Conservation (phyloP, 1,140 invertebrate genomes). For the Sesamia nonagrioides region DNA sequence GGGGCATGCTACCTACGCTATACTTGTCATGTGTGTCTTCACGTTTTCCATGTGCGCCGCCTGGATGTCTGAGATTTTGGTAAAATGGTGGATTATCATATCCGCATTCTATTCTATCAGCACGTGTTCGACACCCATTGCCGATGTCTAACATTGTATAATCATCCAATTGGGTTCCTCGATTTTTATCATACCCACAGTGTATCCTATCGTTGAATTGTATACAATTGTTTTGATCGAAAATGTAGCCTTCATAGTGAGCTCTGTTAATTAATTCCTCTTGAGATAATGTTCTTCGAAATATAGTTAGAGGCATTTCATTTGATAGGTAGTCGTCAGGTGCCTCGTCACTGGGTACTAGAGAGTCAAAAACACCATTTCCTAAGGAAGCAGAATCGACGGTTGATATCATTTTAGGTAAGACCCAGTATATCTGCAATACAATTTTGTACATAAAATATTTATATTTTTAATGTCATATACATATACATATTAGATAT, state of each 20-base stretch:
- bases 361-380: background rate
- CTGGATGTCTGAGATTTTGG: background rate
- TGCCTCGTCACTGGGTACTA: background rate
- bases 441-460: background rate
- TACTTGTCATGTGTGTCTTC: background rate
- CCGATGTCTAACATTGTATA: constrained; percentile 56
- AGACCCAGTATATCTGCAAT: constrained; percentile 12
- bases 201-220: constrained; percentile 65
- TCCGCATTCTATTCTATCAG: constrained; percentile 77
- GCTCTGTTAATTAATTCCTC: constrained; percentile 12
- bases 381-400: background rate
- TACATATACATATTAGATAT: too few relatives aligned
- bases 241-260: constrained; percentile 66
- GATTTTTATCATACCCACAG: constrained; percentile 78
- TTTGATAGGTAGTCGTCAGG: constrained; percentile 3
- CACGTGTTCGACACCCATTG: constrained; percentile 68
- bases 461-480: too few relatives aligned
- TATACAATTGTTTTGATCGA: constrained; percentile 67
- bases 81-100: constrained; percentile 59
- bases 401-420: background rate
- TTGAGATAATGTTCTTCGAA: background rate
- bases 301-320: background rate
- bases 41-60: too few relatives aligned
- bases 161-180: constrained; percentile 54
- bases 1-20: too few relatives aligned